A percentile compares a stretch with the other conserved stretches of the same genome.
These are phyloP conservation scores for Cephalopachus bancanus DNA, from an alignment of 2,797 vertebrate species.

Conservation along the genomic window DNA sequence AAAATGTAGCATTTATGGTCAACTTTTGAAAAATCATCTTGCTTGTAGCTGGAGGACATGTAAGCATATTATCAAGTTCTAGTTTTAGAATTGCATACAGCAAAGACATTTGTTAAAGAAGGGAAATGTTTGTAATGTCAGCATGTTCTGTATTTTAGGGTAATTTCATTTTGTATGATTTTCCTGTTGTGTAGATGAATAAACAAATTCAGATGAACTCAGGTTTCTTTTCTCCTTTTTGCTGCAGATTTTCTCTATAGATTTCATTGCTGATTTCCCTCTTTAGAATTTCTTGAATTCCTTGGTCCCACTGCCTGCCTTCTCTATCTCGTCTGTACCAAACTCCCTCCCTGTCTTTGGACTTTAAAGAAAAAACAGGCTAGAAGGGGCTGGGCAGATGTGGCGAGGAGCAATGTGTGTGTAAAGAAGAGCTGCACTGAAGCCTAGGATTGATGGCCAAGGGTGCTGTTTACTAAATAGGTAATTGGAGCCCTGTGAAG, in stretches of 20 bases:
- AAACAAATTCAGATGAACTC: neutral
- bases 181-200: neutral
- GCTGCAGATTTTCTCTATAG: neutral
- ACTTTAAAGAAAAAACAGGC: neutral
- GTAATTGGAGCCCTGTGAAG: neutral
- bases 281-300: neutral
- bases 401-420: neutral
- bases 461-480: neutral
- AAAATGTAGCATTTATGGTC: constrained; percentile 61
- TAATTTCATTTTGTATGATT: neutral
- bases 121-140: neutral
- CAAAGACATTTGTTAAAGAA: constrained; percentile 1
- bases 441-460: neutral
- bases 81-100: neutral
- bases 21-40: constrained; percentile 66
- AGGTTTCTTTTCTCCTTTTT: neutral
- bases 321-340: neutral
- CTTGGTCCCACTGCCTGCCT: neutral
- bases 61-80: neutral
- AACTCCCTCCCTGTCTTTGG: neutral
- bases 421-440: neutral
- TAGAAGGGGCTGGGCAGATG: too few relatives aligned
- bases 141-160: constrained; percentile 36
- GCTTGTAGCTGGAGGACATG: constrained; percentile 29
- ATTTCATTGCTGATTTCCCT: neutral